A percentile compares a stretch with the other conserved stretches of the same genome.
Evolutionary conservation across 2,888 invertebrate species (phyloP).

Genomic region (Operophtera brumata): DNA sequence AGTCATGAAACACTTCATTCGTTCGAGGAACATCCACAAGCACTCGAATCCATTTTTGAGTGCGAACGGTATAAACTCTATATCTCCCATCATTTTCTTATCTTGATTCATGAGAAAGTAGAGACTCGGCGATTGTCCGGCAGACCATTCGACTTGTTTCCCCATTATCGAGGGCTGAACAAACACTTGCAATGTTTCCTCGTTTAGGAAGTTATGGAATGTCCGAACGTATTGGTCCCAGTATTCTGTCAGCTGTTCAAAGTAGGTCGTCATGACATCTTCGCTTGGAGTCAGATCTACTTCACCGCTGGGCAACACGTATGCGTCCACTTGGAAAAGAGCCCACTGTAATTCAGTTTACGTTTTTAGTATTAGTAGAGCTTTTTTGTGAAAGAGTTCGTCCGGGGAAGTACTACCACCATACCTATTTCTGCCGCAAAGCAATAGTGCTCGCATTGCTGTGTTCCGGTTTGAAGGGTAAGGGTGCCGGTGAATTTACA

Average conservation of each 20-base stretch:
- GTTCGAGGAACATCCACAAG: slow-evolving; percentile 82
- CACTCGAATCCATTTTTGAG: slow-evolving; percentile 83
- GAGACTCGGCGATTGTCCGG: slow-evolving; percentile 87
- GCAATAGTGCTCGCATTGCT: too few relatives aligned
- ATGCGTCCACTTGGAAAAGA: slow-evolving; percentile 82
- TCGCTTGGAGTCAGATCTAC: slow-evolving; percentile 82
- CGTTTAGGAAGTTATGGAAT: slow-evolving; percentile 87
- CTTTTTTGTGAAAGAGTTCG: too few relatives aligned
- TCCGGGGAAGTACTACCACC: too few relatives aligned
- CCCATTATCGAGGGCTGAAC: slow-evolving; percentile 92
- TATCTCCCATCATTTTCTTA: slow-evolving; percentile 75
- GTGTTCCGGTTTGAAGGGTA: too few relatives aligned
- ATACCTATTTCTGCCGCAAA: too few relatives aligned
- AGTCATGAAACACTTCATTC: slow-evolving; percentile 83
- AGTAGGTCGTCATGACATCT: slow-evolving; percentile 78
- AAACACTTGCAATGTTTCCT: slow-evolving; percentile 85
- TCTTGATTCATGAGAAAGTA: slow-evolving; percentile 86
- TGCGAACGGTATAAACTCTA: slow-evolving; percentile 78
- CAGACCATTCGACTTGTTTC: slow-evolving; percentile 88
- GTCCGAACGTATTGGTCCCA: slow-evolving; percentile 85
- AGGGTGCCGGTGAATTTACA: too few relatives aligned
- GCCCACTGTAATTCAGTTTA: slow-evolving; percentile 75
- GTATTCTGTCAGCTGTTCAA: slow-evolving; percentile 82
- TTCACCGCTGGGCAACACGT: slow-evolving; percentile 62
- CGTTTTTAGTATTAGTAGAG: too few relatives aligned